Conservation (phyloP, 2,888 invertebrate genomes). For the Habroteleia sp. region DNA sequence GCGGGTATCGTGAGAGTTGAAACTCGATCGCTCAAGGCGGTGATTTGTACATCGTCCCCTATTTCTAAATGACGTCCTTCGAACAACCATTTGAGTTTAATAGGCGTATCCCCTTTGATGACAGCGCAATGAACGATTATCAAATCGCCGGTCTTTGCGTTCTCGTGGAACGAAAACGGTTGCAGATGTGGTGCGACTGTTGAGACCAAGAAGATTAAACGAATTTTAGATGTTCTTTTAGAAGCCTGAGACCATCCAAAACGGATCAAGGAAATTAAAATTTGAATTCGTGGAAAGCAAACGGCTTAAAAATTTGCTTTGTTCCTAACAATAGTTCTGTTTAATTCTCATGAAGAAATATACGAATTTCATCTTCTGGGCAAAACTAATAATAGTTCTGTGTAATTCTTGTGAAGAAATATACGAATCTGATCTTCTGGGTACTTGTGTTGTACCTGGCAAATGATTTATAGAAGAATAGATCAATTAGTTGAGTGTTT, state of each 20-base stretch:
- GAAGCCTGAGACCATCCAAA: neutral
- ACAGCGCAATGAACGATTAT: constrained; percentile 84
- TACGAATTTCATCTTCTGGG: too few species aligned
- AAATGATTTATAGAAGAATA: too few species aligned
- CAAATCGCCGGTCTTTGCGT: constrained; percentile 82
- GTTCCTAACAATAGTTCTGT: too few species aligned
- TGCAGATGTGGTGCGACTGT: constrained; percentile 81
- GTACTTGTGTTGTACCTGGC: too few species aligned
- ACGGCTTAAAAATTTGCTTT: too few species aligned
- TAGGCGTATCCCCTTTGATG: constrained; percentile 83
- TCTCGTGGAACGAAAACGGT: constrained; percentile 81
- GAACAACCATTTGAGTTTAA: constrained; percentile 78
- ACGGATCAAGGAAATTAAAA: neutral
- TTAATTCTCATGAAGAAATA: too few species aligned
- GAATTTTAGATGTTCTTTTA: neutral
- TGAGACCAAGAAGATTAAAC: constrained; percentile 57
- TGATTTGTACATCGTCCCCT: constrained; percentile 77
- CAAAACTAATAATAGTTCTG: too few species aligned
- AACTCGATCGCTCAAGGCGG: constrained; percentile 82
- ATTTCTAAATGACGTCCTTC: constrained; percentile 79
- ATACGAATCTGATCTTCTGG: too few species aligned
- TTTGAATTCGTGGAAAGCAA: neutral
- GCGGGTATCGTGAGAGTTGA: constrained; percentile 86
- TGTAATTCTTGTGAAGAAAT: too few species aligned
- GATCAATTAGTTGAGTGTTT: too few species aligned